A percentile compares a stretch with the other conserved stretches of the same genome.
phyloP scores from a whole-genome alignment of 1,140 invertebrate genomes.

The Philaenus spumarius region DNA sequence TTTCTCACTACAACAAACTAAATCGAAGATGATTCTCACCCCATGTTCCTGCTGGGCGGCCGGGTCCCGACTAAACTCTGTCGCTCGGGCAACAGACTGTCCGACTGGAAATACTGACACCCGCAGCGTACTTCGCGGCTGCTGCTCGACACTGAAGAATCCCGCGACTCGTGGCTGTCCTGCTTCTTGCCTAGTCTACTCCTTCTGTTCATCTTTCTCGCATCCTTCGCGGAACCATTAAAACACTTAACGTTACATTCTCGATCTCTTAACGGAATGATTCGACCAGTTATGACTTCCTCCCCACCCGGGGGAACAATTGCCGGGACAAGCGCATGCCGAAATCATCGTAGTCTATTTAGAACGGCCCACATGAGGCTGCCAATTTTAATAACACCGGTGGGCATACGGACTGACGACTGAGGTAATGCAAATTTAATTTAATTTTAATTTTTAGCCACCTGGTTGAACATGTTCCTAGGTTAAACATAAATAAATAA shows the following conservation, averaged over 20 bases:
- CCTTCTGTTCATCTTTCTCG: slow-evolving; percentile 8
- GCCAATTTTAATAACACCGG: not conserved
- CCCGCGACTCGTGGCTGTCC: slow-evolving; percentile 18
- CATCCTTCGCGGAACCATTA: not conserved
- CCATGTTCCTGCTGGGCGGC: slow-evolving; percentile 29
- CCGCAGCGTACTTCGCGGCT: slow-evolving; percentile 67
- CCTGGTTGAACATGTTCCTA: no score
- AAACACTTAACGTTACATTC: no score
- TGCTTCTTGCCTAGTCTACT: slow-evolving; percentile 24
- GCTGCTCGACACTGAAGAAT: slow-evolving; percentile 27
- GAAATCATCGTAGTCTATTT: slow-evolving; percentile 25
- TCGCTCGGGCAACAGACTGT: slow-evolving; percentile 65
- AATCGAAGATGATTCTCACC: slow-evolving; percentile 27
- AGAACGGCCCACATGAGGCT: not conserved
- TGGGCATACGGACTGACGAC: no score
- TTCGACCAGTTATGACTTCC: no score
- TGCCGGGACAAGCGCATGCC: slow-evolving; percentile 19
- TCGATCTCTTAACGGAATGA: no score
- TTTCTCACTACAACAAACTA: no score
- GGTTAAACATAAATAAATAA: no score
- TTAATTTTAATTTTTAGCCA: no score
- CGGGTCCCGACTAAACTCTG: slow-evolving; percentile 52
- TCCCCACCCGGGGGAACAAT: not conserved
- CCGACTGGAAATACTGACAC: slow-evolving; percentile 74
- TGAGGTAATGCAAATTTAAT: no score